Conservation (phyloP, 1,140 invertebrate species). For the Antheraea mylitta region DNA sequence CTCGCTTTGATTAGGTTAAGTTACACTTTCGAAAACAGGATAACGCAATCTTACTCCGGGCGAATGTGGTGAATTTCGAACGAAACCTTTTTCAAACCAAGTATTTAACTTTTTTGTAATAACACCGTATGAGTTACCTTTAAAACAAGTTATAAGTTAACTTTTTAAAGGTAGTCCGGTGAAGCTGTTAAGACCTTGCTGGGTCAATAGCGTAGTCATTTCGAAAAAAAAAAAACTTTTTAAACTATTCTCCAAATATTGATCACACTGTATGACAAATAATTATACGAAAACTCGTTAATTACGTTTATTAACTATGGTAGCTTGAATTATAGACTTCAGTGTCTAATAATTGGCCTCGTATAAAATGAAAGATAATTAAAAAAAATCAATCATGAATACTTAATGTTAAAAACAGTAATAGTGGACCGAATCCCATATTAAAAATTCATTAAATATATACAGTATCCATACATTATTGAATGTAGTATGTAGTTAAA, state of each 20-base stretch:
- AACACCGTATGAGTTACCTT: too few relatives aligned
- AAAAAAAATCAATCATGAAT: slow-evolving; percentile 15
- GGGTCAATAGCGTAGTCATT: too few relatives aligned
- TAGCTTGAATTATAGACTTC: background rate
- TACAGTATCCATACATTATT: background rate
- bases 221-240: too few relatives aligned
- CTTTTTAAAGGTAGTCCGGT: too few relatives aligned
- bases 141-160: too few relatives aligned
- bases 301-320: background rate
- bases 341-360: background rate
- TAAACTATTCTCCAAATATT: background rate
- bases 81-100: too few relatives aligned
- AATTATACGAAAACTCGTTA: background rate
- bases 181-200: too few relatives aligned
- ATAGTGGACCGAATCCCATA: slow-evolving; percentile 15
- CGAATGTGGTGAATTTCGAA: too few relatives aligned
- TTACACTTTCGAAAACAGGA: too few relatives aligned
- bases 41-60: too few relatives aligned
- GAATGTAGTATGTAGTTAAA: background rate
- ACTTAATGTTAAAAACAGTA: slow-evolving; percentile 17
- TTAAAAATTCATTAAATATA: background rate
- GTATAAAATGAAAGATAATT: background rate
- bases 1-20: too few relatives aligned
- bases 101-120: too few relatives aligned
- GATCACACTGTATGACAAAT: background rate